These are phyloP conservation scores for Epicampocera succincta DNA, from an alignment of 2,888 invertebrate species.

Conservation along the genomic window DNA sequence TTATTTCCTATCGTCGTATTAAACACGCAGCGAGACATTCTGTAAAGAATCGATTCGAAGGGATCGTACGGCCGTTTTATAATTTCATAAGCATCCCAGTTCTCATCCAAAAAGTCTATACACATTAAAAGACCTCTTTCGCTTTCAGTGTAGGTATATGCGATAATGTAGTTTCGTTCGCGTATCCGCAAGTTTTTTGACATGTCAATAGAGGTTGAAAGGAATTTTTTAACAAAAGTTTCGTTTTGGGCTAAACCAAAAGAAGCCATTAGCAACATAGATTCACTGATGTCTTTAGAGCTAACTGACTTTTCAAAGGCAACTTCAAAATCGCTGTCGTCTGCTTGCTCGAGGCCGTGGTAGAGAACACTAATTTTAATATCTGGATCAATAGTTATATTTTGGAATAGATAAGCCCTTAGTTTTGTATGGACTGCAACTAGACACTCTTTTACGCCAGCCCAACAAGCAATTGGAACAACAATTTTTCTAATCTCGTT, in stretches of 20 bases:
- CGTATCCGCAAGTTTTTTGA: conserved; percentile 73
- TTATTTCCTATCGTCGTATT: conserved; percentile 73
- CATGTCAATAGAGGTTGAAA: conserved; percentile 75
- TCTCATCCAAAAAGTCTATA: conserved; percentile 82
- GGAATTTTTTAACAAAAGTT: conserved; percentile 83
- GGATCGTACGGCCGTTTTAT: conserved; percentile 70
- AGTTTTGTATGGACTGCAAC: conserved; percentile 75
- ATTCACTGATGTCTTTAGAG: conserved; percentile 84
- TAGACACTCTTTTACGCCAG: conserved; percentile 75
- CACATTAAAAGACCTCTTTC: conserved; percentile 72
- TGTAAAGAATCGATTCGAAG: too few species aligned
- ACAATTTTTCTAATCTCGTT: conserved; percentile 76
- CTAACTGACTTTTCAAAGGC: conserved; percentile 82
- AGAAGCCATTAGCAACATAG: conserved; percentile 84
- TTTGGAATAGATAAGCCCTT: conserved; percentile 70
- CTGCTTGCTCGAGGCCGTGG: conserved; percentile 79
- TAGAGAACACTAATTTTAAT: conserved; percentile 78
- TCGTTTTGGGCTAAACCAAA: conserved; percentile 85
- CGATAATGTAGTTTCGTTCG: conserved; percentile 73
- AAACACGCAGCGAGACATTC: conserved; percentile 76
- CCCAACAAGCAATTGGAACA: conserved; percentile 78
- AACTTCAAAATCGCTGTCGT: conserved; percentile 82
- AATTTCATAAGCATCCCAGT: conserved; percentile 78
- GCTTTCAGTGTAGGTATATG: accelerated
- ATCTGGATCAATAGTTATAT: conserved; percentile 76